Evolutionary conservation across 1,140 invertebrate genomes (phyloP).

Genomic region (Drosophila malerkotliana): DNA sequence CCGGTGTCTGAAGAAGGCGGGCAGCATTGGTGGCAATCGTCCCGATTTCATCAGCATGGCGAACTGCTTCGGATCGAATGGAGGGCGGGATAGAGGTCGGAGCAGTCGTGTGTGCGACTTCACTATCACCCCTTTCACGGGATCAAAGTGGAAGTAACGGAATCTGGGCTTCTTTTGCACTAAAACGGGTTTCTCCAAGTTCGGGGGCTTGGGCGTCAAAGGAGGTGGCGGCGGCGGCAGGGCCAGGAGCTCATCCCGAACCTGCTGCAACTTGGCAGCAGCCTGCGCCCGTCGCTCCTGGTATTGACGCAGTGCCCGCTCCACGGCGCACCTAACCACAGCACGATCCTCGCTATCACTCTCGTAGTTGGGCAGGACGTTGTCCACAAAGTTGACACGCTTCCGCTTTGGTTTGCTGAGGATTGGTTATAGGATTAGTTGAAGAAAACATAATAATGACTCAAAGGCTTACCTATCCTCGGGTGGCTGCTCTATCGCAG

Average conservation of each 20-base stretch:
- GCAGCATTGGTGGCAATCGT: slow-evolving; percentile 41
- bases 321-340: slow-evolving; percentile 42
- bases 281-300: slow-evolving; percentile 34
- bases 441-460: neutral
- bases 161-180: slow-evolving; percentile 64
- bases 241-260: slow-evolving; percentile 49
- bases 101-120: slow-evolving; percentile 34
- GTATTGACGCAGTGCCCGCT: slow-evolving; percentile 43
- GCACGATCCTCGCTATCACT: slow-evolving; percentile 75
- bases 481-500: slow-evolving; percentile 19
- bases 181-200: slow-evolving; percentile 55
- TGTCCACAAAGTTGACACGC: slow-evolving; percentile 75
- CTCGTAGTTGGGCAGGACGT: slow-evolving; percentile 67
- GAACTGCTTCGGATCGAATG: slow-evolving; percentile 68
- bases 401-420: slow-evolving; percentile 70
- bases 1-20: slow-evolving; percentile 44
- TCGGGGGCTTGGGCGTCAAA: slow-evolving; percentile 33
- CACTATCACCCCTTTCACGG: slow-evolving; percentile 43
- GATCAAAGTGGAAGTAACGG: slow-evolving; percentile 61
- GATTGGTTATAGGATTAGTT: neutral
- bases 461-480: slow-evolving; percentile 54
- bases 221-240: slow-evolving; percentile 59
- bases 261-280: slow-evolving; percentile 46
- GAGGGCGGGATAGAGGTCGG: slow-evolving; percentile 28
- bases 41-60: slow-evolving; percentile 69